Conservation (phyloP, 1,140 invertebrate species). For the Drosophila willistoni region DNA sequence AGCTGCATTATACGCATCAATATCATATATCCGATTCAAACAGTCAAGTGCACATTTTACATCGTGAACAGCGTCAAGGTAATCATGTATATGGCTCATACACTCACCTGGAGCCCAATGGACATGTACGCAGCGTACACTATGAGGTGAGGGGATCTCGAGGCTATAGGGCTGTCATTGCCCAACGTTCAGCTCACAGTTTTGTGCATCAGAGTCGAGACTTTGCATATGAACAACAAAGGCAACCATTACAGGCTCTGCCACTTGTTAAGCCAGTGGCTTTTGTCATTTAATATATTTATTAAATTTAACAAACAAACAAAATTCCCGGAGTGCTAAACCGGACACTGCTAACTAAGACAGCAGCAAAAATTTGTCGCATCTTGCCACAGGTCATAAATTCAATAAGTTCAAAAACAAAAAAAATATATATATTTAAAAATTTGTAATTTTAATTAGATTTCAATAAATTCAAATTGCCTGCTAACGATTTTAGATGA, state of each 20-base stretch:
- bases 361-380: constrained; percentile 29
- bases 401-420: constrained; percentile 2
- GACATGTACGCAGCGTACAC: constrained; percentile 83
- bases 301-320: too few species aligned
- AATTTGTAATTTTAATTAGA: constrained; percentile 22
- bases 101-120: constrained; percentile 84
- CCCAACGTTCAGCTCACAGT: constrained; percentile 77
- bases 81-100: constrained; percentile 83
- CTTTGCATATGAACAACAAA: constrained; percentile 47
- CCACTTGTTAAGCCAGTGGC: constrained; percentile 50
- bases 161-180: constrained; percentile 84
- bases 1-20: constrained; percentile 83
- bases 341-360: constrained; percentile 8
- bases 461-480: constrained; percentile 21
- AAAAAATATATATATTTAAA: not conserved
- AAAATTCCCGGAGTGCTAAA: constrained; percentile 22
- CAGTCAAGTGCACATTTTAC: constrained; percentile 82
- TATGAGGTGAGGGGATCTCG: constrained; percentile 83
- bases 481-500: constrained; percentile 19
- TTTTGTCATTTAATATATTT: constrained; percentile 46
- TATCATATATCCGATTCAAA: constrained; percentile 83
- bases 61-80: constrained; percentile 83
- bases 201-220: constrained; percentile 50
- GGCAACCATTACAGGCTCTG: constrained; percentile 31
- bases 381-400: constrained; percentile 12